phyloP scores from a whole-genome alignment of 1,140 invertebrate species.

The Teleopsis dalmanni region DNA sequence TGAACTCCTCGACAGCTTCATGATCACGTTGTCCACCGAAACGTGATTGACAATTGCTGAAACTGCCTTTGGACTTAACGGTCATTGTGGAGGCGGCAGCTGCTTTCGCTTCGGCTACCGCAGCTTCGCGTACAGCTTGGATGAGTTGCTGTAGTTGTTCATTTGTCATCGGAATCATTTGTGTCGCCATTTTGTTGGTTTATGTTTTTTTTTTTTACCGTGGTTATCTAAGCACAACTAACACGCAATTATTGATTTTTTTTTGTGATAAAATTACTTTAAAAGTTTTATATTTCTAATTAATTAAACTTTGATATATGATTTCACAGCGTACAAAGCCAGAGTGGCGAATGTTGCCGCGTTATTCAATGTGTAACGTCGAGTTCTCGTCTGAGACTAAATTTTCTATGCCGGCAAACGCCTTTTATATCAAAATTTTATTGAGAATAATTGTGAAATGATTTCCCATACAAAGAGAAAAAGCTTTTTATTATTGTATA shows the following conservation, averaged over 20 bases:
- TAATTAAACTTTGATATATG: conserved; percentile 2
- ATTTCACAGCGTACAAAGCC: conserved; percentile 8
- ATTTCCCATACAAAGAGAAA: no score
- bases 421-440: no score
- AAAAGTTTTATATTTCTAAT: conserved; percentile 3
- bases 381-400: no score
- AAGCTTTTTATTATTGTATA: no score
- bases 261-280: not conserved
- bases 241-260: not conserved
- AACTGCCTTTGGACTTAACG: conserved; percentile 29
- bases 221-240: not conserved
- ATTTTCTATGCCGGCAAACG: no score
- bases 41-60: conserved; percentile 29
- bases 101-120: not conserved
- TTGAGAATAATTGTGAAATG: no score
- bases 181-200: conserved; percentile 3
- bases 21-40: conserved; percentile 38
- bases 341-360: conserved; percentile 10
- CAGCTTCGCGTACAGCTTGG: not conserved
- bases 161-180: conserved; percentile 4
- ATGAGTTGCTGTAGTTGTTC: conserved; percentile 11
- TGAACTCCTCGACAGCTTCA: conserved; percentile 40
- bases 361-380: no score
- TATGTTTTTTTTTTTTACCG: not conserved
- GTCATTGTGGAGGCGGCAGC: not conserved